Evolutionary conservation across 2,888 invertebrate genomes (phyloP), one percentile per base, ranked within the genome.

Genomic region (Eledone cirrhosa): DNA sequence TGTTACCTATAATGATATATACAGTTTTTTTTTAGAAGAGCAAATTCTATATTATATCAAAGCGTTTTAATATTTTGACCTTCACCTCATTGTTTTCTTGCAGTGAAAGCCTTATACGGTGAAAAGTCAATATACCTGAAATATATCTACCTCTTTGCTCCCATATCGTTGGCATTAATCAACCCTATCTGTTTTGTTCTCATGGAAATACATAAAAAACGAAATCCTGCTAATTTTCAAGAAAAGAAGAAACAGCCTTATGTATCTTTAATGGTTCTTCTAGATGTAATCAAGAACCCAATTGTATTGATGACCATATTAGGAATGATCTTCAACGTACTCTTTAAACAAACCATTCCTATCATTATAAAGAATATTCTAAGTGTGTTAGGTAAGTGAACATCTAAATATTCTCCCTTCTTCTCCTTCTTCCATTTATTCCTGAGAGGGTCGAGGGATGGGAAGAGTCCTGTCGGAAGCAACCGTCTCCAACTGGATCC

Each of bases 81-180:
- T 76, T 3, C n/a, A 19, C 22, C 29, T 59, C 33, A 22, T 78
- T 47, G 16, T 48, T 80, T 53, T 72, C 31, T 83, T 84, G 75
- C 84, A 87, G 87, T 87, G 78, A 93, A 93, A 87, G 97, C 97
- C 31, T 92, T 98, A 29, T 98, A 98, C 90, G 92, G 93, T 83
- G 93, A 94, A 8, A 97, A 98, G 92, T 96, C 97, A 0, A 96
- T 97, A 87, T 98, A 96, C 92, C 94, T 96, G 0, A 93, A 94
- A 0, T 98, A 97, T 90, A 92, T 98, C 75, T 98, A 98, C 90
- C 92, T 98, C 77, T 94, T 98, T 93, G 97, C 97, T 16, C 98
- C 98, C 0, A 96, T 98, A 89, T 97, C 97, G 67, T 92, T 98
- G 81, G 95, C 96, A 1, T 94, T 98, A 85, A 92, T 98, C 41